Percentiles rank a stretch among this genome's conserved stretches.
phyloP scores from a whole-genome alignment of 2,888 invertebrate genomes.

The Drosophila quinaria region DNA sequence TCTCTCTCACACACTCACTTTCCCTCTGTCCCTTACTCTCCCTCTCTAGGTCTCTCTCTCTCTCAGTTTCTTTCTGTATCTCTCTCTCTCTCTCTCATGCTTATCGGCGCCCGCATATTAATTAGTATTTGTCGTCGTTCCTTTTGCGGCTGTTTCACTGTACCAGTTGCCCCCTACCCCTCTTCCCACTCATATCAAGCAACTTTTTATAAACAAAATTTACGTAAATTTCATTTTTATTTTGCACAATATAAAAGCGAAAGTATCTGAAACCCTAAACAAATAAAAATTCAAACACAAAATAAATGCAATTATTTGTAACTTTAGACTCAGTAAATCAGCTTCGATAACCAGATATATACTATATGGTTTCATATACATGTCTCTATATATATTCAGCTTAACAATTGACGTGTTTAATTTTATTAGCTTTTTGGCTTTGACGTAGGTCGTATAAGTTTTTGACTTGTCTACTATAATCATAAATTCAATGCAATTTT shows the following conservation, averaged over 20 bases:
- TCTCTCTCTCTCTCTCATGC: slow-evolving; percentile 10
- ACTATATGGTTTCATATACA: neutral
- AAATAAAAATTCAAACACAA: slow-evolving; percentile 16
- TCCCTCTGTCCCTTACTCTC: neutral
- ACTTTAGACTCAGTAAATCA: slow-evolving; percentile 18
- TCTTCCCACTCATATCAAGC: neutral
- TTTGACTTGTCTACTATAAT: slow-evolving; percentile 32
- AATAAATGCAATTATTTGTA: slow-evolving; percentile 15
- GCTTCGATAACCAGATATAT: slow-evolving; percentile 3
- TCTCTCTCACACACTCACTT: neutral
- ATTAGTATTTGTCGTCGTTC: slow-evolving; percentile 41
- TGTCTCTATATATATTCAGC: slow-evolving; percentile 11
- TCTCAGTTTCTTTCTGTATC: neutral
- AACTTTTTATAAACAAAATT: slow-evolving; percentile 43
- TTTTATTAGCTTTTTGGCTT: slow-evolving; percentile 49
- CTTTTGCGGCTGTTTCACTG: slow-evolving; percentile 26
- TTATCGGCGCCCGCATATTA: slow-evolving; percentile 58
- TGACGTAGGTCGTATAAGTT: slow-evolving; percentile 68
- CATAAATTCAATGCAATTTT: slow-evolving; percentile 52
- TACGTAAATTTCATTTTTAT: slow-evolving; percentile 49
- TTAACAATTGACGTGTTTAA: slow-evolving; percentile 34
- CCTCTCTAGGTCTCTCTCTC: neutral
- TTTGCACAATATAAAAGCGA: slow-evolving; percentile 57
- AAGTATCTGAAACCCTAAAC: slow-evolving; percentile 52
- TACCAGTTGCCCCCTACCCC: slow-evolving; percentile 8